A percentile compares a stretch with the other conserved stretches of the same genome.
Conservation (phyloP, 2,888 invertebrate genomes). For the Nesidiocoris tenuis region DNA sequence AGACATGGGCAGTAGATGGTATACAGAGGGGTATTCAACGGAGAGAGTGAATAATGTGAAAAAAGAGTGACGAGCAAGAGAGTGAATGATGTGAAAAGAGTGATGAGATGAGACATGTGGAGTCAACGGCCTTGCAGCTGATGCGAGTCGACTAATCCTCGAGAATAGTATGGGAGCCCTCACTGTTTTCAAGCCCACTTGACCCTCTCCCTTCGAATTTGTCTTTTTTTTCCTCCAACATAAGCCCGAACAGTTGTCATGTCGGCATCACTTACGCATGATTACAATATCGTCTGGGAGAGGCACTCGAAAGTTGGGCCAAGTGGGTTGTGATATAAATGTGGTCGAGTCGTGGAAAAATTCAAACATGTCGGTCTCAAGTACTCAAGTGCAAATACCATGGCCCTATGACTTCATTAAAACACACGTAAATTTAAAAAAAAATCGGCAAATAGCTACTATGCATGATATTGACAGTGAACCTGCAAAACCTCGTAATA, state of each 20-base stretch:
- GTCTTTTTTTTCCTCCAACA: no score
- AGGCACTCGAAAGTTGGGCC: not conserved
- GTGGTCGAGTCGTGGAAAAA: no score
- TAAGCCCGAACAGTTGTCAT: not conserved
- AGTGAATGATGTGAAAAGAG: conserved; percentile 19
- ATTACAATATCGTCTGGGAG: not conserved
- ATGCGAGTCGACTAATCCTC: conserved; percentile 36
- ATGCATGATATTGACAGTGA: no score
- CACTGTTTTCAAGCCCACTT: conserved; percentile 32
- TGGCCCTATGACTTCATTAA: no score
- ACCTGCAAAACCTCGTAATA: no score
- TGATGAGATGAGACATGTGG: conserved; percentile 42
- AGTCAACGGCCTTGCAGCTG: conserved; percentile 43
- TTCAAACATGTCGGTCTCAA: no score
- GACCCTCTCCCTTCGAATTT: conserved; percentile 22
- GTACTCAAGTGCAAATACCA: no score
- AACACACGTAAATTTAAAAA: no score
- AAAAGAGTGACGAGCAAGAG: not conserved
- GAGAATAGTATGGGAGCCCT: conserved; percentile 23
- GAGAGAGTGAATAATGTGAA: not conserved
- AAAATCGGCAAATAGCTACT: no score
- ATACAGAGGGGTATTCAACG: not conserved
- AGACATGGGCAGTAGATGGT: not conserved
- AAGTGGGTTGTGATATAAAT: not conserved
- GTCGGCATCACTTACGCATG: not conserved